Evolutionary conservation across 2,888 invertebrate genomes (phyloP), one percentile per base, ranked within the genome.

Genomic region (Cryptus armator): DNA sequence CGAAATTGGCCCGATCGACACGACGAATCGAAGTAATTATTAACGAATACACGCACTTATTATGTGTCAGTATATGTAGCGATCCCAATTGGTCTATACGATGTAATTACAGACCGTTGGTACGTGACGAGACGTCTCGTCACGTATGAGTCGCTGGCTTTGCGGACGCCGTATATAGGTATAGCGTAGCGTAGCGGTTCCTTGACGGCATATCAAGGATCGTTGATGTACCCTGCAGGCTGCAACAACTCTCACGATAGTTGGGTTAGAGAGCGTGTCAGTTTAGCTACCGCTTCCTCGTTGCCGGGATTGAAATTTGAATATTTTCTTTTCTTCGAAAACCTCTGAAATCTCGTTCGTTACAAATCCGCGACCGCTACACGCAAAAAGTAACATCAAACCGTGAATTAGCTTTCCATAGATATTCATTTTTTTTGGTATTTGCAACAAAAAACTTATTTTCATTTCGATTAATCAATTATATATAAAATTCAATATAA

Each of bases 71-170:
- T 46, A 62, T 80, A 5, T 14, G 2, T 19, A 56, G 37, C 19
- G 12, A 74, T 51, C 24, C 14, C 79, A 75, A 79, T 56, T 56
- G 29, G 71, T 71, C 79, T 37, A n/a, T 66, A 24, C 24, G 71
- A 64, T 37, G 59, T 84, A 80, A 80, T 84, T 75, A 84, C 71
- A 84, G 76, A 56, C 44, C 62, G 68, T 70, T 68, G 64, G 59
- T 76, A 84, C 83, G 83, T 84, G 83, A 84, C 71, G 59, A 51
- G 16, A 32, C 64, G 71, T 76, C 71, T 66, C 66, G 70, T 83
- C 83, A 75, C 83, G 75, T 80, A 75, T 70, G 46, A 67, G 51
- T 48, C 29, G 70, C 62, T 56, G 75, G 16, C 46, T 44, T 53
- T 68, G 51, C 68, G 62, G 53, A 74, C 56, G n/a, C 70, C 62